phyloP scores from a whole-genome alignment of 2,113 vertebrate species.

The Antennarius striatus region DNA sequence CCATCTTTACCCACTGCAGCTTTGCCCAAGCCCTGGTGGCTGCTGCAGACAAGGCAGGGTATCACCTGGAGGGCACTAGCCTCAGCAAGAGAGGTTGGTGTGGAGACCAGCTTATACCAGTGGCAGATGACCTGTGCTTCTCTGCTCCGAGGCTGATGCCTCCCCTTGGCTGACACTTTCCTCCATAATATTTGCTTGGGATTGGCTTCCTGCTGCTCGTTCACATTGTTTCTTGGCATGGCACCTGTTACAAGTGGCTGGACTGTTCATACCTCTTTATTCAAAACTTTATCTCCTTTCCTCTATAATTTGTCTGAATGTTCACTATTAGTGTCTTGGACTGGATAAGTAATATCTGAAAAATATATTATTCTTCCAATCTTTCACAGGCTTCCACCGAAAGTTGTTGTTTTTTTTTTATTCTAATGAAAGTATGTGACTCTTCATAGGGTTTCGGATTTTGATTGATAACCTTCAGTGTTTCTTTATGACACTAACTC shows the following conservation, averaged over 20 bases:
- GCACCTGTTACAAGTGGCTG: constrained; percentile 34
- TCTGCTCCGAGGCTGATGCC: constrained; percentile 38
- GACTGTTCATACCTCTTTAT: constrained; percentile 12
- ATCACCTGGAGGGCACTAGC: constrained; percentile 93
- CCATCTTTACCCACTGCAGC: constrained; percentile 94
- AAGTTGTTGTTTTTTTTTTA: background rate
- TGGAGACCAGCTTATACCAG: constrained; percentile 23
- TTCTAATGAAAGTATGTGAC: constrained; percentile 41
- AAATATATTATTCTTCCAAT: constrained; percentile 7
- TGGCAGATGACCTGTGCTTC: constrained; percentile 30
- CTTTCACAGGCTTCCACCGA: constrained; percentile 21
- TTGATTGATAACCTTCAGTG: constrained; percentile 30
- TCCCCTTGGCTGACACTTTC: constrained; percentile 34
- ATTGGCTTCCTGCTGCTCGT: constrained; percentile 50
- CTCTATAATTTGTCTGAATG: constrained; percentile 22
- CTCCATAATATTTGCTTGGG: constrained; percentile 1
- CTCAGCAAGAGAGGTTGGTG: constrained; percentile 95
- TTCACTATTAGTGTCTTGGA: constrained; percentile 28
- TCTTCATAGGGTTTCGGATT: constrained; percentile 33
- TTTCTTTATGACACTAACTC: background rate
- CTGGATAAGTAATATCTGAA: constrained; percentile 35
- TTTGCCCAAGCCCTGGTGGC: constrained; percentile 96
- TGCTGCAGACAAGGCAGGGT: constrained; percentile 96
- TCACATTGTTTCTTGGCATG: constrained; percentile 55
- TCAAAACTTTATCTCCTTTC: constrained; percentile 10